Evolutionary conservation across 2,797 vertebrate species (phyloP), one percentile per base, ranked within the genome.

Genomic region (Balearica regulorum): DNA sequence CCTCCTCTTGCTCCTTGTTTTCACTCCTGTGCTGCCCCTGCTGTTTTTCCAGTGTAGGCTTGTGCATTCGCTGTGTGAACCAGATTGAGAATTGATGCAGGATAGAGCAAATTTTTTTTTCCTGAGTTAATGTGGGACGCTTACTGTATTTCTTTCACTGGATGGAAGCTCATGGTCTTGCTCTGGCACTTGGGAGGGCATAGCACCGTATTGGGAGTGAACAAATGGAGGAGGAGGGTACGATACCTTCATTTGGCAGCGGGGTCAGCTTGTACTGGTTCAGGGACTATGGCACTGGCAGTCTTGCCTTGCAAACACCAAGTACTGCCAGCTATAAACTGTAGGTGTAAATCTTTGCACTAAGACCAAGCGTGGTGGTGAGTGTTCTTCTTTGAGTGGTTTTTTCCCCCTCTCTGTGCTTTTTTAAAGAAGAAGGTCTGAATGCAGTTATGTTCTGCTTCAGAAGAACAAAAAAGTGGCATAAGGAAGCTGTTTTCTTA

Each of bases 231-330:
- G 18, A 61, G 22, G 26, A 70, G 26, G 13, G 24, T 54, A 9
- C 11, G 10, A 0, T 16, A 13, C 26, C 17, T 80, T 72, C 0
- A 0, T 22, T 19, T 57, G 24, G 37, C 35, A 82, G 33, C 35
- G 35, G 10, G 5, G 54, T 19, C 31, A 29, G 26, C 26, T 62
- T 55, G 4, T 65, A 0, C 11, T 46, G 54, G 3, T 33, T 44
- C 0, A 0, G 17, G 54, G 26, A 64, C 49, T 25, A 0, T 53
- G 44, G 53, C 20, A 18, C 16, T 44, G 31, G 12, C 20, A 25
- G 19, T 77, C 65, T 35, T 72, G 39, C 65, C 57, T 71, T 90
- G 60, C 35, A 70, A 69, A 60, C 58, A 78, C 20, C 22, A 13
- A 25, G 13, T 8, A 5, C 12, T 69, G 49, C 33, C 5, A 2